Conservation (phyloP, 2,113 vertebrate genomes). For the Coturnix japonica region DNA sequence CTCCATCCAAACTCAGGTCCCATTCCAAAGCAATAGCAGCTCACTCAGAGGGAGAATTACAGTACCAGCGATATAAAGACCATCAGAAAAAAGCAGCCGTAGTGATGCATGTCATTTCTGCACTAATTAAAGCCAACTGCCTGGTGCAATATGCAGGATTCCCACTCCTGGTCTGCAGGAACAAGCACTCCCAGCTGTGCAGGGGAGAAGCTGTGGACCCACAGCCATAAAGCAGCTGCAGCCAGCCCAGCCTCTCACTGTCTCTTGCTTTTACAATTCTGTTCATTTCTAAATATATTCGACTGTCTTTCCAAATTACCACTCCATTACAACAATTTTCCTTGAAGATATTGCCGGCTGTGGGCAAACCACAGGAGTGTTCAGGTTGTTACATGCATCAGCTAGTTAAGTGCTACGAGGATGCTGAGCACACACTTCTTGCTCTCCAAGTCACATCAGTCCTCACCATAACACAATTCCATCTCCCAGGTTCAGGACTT, state of each 20-base stretch:
- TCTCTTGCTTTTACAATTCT: not conserved
- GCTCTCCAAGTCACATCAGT: not conserved
- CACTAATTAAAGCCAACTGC: not conserved
- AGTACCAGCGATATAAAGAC: not conserved
- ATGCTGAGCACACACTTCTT: not conserved
- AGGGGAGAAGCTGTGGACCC: not conserved
- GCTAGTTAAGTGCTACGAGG: not conserved
- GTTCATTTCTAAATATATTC: not conserved
- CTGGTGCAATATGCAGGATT: not conserved
- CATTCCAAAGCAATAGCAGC: fast-evolving
- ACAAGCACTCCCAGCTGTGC: not conserved
- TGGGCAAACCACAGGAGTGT: not conserved
- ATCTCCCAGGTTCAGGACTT: not conserved
- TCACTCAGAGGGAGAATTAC: not conserved
- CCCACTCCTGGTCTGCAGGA: not conserved
- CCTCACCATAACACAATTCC: not conserved
- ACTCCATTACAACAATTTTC: not conserved
- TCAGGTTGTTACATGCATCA: not conserved
- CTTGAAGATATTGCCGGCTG: not conserved
- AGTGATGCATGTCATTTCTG: not conserved
- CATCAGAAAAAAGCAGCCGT: not conserved
- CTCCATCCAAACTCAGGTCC: not conserved
- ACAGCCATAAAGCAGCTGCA: not conserved
- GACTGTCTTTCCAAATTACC: not conserved
- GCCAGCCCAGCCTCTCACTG: not conserved